Evolutionary conservation across 2,888 invertebrate genomes (phyloP), one percentile per base, ranked within the genome.

Genomic region (Folsomia candida): DNA sequence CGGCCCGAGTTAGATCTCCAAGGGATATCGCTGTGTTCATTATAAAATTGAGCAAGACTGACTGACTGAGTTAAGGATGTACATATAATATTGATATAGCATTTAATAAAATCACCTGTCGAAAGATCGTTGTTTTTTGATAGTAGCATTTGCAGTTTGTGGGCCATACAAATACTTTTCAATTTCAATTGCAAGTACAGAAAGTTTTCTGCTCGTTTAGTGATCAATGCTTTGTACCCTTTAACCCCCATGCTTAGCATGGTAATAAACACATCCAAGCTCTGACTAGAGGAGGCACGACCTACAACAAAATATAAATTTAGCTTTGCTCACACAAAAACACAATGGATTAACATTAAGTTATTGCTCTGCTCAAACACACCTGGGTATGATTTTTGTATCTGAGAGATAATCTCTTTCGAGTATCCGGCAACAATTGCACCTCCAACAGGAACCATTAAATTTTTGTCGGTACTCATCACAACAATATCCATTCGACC

Each of bases 381-480:
- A 87, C 88, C 90, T 76, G 90, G 89, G 84, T 93, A 93, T 78
- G 87, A 87, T 82, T 88, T 88, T 37, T 90, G 87, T 76, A 93
- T 87, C 75, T 86, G 83, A 75, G 88, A 86, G 27, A 91, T 83
- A 25, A 88, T 82, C 37, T 83, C 83, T 75, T 86, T 85, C 81
- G 91, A 87, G 82, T 89, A 90, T 0, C 89, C 89, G 26, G 89
- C 90, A 69, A 93, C 88, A 61, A 91, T 86, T 18, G 91, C 88
- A 1, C 92, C 93, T 9, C 93, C 93, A 1, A 93, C 92, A 18
- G 93, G 93, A 26, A 93, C 91, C 83, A 92, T 83, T 73, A 93
- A 88, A 84, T 93, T 93, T 82, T 93, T 93, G 82, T 93, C 93
- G 11, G 91, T 89, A 81, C 91, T 92, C 82, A 93, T 92, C 29